These are phyloP conservation scores for Leuciscus waleckii DNA, from an alignment of 2,797 vertebrate species.

Conservation along the genomic window DNA sequence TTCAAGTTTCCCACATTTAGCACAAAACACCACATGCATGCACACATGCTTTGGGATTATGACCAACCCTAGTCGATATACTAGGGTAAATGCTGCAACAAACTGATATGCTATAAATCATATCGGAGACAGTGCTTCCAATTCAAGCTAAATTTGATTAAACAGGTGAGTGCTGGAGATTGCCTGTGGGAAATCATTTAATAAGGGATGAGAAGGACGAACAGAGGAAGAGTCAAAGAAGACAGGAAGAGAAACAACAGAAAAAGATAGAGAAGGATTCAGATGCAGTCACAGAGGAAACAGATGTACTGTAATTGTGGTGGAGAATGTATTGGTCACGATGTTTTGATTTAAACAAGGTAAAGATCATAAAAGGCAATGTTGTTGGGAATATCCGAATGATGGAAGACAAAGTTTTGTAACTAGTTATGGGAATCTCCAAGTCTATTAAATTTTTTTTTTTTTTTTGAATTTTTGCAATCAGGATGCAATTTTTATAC, in stretches of 20 bases:
- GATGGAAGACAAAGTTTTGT: slow-evolving; percentile 3
- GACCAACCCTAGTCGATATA: slow-evolving; percentile 1
- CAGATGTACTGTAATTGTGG: slow-evolving; percentile 6
- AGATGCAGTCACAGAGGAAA: neutral
- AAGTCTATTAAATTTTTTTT: neutral
- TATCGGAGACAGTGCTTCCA: slow-evolving; percentile 57
- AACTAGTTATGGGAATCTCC: neutral
- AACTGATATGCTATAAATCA: slow-evolving; percentile 41
- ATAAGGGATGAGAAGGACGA: slow-evolving; percentile 63
- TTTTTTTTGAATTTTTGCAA: neutral
- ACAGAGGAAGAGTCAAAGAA: slow-evolving; percentile 39
- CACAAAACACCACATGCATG: slow-evolving; percentile 14
- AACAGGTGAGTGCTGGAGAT: slow-evolving; percentile 71
- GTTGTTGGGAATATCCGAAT: neutral
- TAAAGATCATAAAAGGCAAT: neutral
- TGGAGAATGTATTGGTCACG: neutral
- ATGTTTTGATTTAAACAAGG: neutral
- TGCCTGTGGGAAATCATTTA: slow-evolving; percentile 71
- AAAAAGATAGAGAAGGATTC: slow-evolving; percentile 1
- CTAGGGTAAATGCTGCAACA: slow-evolving; percentile 33
- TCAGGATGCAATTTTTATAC: neutral
- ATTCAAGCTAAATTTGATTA: slow-evolving; percentile 70
- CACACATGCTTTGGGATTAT: slow-evolving; percentile 29
- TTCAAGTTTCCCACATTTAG: slow-evolving; percentile 50
- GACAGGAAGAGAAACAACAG: slow-evolving; percentile 42